Base-by-base conservation (phyloP, 2,797 vertebrate genomes). In the Helarctos malayanus region DNA sequence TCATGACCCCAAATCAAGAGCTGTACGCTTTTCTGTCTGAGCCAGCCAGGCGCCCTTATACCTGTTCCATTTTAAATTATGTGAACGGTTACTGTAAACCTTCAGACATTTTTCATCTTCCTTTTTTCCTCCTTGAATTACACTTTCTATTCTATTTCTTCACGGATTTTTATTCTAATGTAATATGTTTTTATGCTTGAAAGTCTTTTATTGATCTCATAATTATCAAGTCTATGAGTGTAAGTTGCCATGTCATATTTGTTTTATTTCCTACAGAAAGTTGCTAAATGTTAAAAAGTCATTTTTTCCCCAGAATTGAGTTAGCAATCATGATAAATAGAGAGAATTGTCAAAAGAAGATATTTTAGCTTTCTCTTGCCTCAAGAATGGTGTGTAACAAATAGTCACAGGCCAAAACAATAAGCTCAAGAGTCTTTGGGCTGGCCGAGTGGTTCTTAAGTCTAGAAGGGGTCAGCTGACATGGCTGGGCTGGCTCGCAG, bases 251-350 rank as follows among this genome's bases (percentile, higher is more conserved):
- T 32, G 9, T 68, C 83, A 23, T 65, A 83, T 92, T 75, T 86
- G 54, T 68, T 84, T 96, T 75, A 52, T 91, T 88, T 96, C 87
- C 59, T 18, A 13, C 75, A 82, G n/a, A 19, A 83, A 85, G 47
- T 93, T 90, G 56, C 57, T 92, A 73, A 86, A 69, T 81, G 79
- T 54, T 89, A 16, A 59, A 87, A 91, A 52, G 27, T 21, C 7
- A 15, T 14, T 13, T 68, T 54, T 41, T 11, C 35, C n/a, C 84
- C 35, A 73, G 79, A 45, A 85, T 63, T 68, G 27, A 88, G 56
- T 90, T 71, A 83, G 35, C 38, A 56, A 56, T 21, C 45, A 71
- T 14, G 65, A 27, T 65, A 78, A 56, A 71, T 83, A 75, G 71
- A 57, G 27, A 32, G 21, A 73, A 65, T 84, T 54, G 69, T 80